Conservation (phyloP, 2,113 vertebrate species). For the Lepidothrix coronata region DNA sequence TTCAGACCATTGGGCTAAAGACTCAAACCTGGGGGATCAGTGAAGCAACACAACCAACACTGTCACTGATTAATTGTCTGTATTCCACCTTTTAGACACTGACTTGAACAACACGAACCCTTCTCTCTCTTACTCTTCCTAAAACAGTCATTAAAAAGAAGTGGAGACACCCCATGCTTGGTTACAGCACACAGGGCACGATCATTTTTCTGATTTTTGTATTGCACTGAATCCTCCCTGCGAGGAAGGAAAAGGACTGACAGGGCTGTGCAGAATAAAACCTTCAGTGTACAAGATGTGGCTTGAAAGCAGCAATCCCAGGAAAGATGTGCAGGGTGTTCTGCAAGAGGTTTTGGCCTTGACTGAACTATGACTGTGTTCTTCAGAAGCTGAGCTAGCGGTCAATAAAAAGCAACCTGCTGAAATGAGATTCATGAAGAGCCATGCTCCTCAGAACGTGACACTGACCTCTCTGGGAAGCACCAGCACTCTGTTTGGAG, state of each 20-base stretch:
- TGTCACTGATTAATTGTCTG: neutral
- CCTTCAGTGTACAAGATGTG: neutral
- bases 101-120: neutral
- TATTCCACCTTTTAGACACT: neutral
- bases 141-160: neutral
- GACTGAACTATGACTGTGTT: constrained; percentile 2
- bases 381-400: neutral
- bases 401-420: constrained; percentile 10
- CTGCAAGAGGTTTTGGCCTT: constrained; percentile 5
- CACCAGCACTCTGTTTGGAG: neutral
- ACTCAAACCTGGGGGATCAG: neutral
- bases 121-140: neutral
- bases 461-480: neutral
- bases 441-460: neutral
- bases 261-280: neutral
- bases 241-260: neutral
- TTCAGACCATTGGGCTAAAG: neutral
- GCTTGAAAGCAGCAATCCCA: neutral
- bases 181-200: neutral
- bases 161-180: neutral
- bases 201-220: neutral
- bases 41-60: neutral
- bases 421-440: constrained; percentile 39
- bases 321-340: neutral
- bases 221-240: neutral